Base-by-base conservation (phyloP, 1,140 invertebrate species). In the Plectrocnemia conspersa region DNA sequence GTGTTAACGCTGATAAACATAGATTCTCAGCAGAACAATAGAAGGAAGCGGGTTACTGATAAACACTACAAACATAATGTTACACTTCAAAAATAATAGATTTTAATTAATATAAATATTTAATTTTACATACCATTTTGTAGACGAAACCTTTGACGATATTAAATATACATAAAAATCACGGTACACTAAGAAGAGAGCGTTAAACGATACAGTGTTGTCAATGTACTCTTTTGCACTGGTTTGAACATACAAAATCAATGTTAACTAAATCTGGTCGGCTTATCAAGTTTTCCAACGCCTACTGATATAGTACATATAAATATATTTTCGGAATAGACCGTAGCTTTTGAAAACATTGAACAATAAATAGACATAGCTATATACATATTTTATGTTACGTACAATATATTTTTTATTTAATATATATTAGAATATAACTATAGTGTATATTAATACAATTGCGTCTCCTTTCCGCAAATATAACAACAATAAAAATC, bases 221-320 rank as follows among this genome's bases (percentile, higher is more conserved):
- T 29, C 36, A 2, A 10, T 40, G 16, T 4, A 9, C 36, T 13
- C 15, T 15, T 9, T 40, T 13, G 15, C 16, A 40, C 13, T 13
- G 21, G 15, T 33, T 13, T 15, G n/a, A 33, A 11, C 32, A 33
- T 11, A 16, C 11, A 15, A 15, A 40, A 40, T 40, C 36, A 40
- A 40, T 40, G 36, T 40, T 40, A 40, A 40, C 36, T 18, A 40
- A 40, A 40, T 40, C 36, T 15, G 36, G 21, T 40, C 36, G 36
- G 16, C 36, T 40, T 40, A 40, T 40, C 36, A 40, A 19, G 16
- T 13, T 15, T 10, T 40, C 15, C 21, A 40, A 2, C 16, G 21
- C 16, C 21, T 18, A 15, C 36, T 40, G 36, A 40, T 40, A 40
- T 15, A 40, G 21, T 18, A 19, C 16, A 40, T 18, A 40, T 16